These are phyloP conservation scores for Eupelmus urozonus DNA, from an alignment of 2,888 invertebrate genomes.

Conservation along the genomic window DNA sequence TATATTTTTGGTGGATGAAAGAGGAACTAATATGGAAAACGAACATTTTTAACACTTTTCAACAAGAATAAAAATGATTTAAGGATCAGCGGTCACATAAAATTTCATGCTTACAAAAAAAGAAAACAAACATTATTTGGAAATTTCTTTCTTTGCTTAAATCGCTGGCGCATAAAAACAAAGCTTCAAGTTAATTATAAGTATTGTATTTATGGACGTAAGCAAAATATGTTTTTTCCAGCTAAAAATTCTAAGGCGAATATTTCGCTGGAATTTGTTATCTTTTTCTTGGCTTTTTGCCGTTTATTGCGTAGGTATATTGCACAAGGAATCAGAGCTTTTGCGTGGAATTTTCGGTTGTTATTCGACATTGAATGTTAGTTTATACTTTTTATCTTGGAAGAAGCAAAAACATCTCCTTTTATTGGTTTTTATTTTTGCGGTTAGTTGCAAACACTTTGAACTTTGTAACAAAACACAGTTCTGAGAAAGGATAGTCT, in stretches of 20 bases:
- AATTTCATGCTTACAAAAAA: no score
- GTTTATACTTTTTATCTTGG: not conserved
- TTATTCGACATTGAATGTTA: slow-evolving; percentile 22
- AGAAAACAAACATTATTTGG: not conserved
- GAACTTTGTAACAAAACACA: no score
- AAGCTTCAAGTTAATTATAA: slow-evolving; percentile 12
- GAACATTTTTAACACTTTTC: not conserved
- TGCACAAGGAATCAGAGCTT: slow-evolving; percentile 14
- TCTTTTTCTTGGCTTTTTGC: slow-evolving; percentile 10
- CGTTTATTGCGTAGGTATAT: slow-evolving; percentile 6
- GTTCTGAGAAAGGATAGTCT: no score
- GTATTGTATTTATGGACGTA: slow-evolving; percentile 28
- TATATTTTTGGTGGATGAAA: not conserved
- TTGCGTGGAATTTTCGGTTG: slow-evolving; percentile 1
- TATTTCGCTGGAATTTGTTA: not conserved
- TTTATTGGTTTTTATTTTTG: not conserved
- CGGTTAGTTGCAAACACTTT: not conserved
- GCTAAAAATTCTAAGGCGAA: slow-evolving; percentile 6
- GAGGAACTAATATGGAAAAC: not conserved
- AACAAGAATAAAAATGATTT: not conserved
- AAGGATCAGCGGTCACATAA: no score
- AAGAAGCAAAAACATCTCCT: not conserved
- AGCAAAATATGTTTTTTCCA: slow-evolving; percentile 34
- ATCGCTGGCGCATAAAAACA: not conserved
- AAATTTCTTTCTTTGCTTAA: slow-evolving; percentile 2